Evolutionary conservation across 2,113 vertebrate species (phyloP).

Genomic region (Macaca nemestrina): DNA sequence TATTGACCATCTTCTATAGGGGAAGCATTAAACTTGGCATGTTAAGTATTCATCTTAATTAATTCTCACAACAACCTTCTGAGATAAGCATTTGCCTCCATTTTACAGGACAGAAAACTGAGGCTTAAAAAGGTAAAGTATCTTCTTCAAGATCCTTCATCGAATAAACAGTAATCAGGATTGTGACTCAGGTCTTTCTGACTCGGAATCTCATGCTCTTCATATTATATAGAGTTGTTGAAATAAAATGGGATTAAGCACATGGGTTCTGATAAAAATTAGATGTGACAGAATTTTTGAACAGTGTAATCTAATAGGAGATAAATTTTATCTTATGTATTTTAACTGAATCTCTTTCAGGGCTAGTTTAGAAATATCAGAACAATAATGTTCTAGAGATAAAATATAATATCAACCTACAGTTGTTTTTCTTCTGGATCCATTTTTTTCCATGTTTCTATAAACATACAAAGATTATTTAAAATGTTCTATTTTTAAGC

Average conservation of each 20-base stretch:
- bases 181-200: neutral
- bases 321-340: neutral
- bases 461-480: neutral
- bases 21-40: neutral
- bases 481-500: constrained; percentile 2
- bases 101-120: neutral
- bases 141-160: neutral
- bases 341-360: constrained; percentile 35
- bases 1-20: neutral
- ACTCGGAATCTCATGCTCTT: neutral
- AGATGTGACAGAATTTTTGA: neutral
- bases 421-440: constrained; percentile 14
- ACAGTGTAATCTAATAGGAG: neutral
- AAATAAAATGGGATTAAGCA: neutral
- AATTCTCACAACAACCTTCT: neutral
- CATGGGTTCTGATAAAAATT: constrained; percentile 1
- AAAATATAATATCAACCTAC: neutral
- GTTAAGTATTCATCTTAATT: neutral
- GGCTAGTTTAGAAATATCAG: constrained; percentile 25
- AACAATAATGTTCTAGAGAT: neutral
- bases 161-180: neutral
- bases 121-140: neutral
- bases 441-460: constrained; percentile 18
- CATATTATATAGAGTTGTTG: neutral
- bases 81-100: neutral